phyloP scores from a whole-genome alignment of 2,113 vertebrate genomes.

The Hyperopisus bebe region DNA sequence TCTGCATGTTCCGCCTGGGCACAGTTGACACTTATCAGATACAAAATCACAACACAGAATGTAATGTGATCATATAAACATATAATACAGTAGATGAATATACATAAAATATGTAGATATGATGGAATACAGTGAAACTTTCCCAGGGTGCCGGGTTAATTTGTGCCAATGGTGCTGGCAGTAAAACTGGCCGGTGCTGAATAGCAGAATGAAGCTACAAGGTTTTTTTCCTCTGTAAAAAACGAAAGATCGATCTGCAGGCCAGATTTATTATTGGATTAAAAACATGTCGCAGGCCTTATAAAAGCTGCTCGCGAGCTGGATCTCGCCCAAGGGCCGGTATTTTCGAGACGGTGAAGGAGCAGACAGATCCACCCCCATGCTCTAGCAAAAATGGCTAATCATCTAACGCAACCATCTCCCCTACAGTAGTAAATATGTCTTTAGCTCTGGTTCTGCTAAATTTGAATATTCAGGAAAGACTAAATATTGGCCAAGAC shows the following conservation, averaged over 20 bases:
- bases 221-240: neutral
- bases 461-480: neutral
- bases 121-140: too few species aligned
- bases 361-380: neutral
- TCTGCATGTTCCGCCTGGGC: too few species aligned
- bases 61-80: too few species aligned
- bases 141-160: too few species aligned
- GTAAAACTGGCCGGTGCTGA: neutral
- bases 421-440: neutral
- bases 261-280: neutral
- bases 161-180: too few species aligned
- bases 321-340: too few species aligned
- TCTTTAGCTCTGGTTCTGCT: neutral
- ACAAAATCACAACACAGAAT: too few species aligned
- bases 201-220: neutral
- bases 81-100: too few species aligned
- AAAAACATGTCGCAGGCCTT: neutral
- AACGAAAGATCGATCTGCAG: neutral
- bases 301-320: neutral
- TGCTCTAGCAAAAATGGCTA: neutral
- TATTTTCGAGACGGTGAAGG: neutral
- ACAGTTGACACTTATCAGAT: too few species aligned
- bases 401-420: neutral
- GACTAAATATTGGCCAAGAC: neutral
- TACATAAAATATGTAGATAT: too few species aligned